Evolutionary conservation across 2,888 invertebrate genomes (phyloP), one percentile per base, ranked within the genome.

Genomic region (Agriopis leucophaearia): DNA sequence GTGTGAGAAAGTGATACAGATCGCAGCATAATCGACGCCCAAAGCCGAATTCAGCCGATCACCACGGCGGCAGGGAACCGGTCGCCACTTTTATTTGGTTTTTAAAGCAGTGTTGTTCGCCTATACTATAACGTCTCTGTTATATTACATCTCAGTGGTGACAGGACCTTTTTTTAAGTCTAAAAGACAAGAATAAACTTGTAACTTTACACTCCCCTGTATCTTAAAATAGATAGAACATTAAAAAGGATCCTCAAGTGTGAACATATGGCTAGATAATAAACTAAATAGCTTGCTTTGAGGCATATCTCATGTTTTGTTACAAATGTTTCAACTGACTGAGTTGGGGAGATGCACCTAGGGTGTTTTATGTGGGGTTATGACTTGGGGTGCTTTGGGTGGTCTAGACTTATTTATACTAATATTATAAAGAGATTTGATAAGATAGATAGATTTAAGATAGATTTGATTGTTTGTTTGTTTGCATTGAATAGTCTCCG

Each of bases 211-310:
- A 76, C 73, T 72, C 71, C 71, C 71, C 58, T 55, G 54, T 59
- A 51, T 47, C 57, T 60, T 42, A 73, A 74, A 72, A 71, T 73
- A 76, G 70, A 73, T 61, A 66, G 69, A 57, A 40, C 62, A 64
- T 71, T 76, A 75, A 74, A 71, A 70, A 66, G 68, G 70, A 74
- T 71, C 68, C 72, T 74, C 69, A 74, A 75, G 70, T 76, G 78
- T 72, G 67, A 75, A 76, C 79, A 78, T 71, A 77, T 80, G 80
- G 74, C 70, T 60, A 75, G 78, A 78, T 78, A 78, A 79, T 80
- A 79, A 80, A 78, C 42, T 74, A 38, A 80, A 78, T 76, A 81
- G 79, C 65, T 73, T 73, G 70, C 69, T 74, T 75, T 73, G 75
- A 74, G 78, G 77, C n/a, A n/a, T 81, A 85, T 76, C 79, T 81